phyloP scores from a whole-genome alignment of 2,888 invertebrate genomes.

The Ptychoptera albimana region DNA sequence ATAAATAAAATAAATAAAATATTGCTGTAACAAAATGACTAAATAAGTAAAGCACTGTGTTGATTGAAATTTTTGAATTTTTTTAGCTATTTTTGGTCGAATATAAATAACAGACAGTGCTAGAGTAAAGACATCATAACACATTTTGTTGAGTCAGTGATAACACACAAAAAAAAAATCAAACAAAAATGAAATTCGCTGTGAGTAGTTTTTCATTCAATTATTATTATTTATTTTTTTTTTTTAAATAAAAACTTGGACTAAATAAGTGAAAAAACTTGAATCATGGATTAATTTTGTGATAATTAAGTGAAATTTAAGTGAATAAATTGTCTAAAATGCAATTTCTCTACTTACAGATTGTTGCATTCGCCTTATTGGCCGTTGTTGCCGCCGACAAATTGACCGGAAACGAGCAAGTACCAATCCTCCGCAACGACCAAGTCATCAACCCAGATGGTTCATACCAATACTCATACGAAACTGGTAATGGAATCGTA shows the following conservation, averaged over 20 bases:
- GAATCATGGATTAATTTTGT: neutral
- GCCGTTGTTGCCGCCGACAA: constrained; percentile 16
- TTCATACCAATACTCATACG: constrained; percentile 30
- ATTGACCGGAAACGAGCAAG: constrained; percentile 12
- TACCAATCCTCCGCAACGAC: constrained; percentile 19
- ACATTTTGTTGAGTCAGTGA: constrained; percentile 5
- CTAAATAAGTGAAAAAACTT: neutral
- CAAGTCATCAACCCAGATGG: too few species aligned
- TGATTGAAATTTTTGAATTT: too few species aligned
- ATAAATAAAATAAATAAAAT: too few species aligned
- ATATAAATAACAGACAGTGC: constrained; percentile 5
- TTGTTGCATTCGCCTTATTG: constrained; percentile 14
- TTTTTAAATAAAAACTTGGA: neutral
- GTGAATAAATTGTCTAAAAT: neutral
- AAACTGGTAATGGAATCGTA: constrained; percentile 45
- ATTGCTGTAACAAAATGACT: too few species aligned
- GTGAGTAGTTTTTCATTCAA: constrained; percentile 4
- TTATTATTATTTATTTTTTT: neutral
- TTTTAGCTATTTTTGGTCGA: neutral
- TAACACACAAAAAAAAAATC: constrained; percentile 1
- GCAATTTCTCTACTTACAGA: constrained; percentile 3
- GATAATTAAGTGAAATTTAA: neutral
- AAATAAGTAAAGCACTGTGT: too few species aligned
- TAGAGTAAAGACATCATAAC: constrained; percentile 4
- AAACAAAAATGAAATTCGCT: constrained; percentile 6